Evolutionary conservation across 2,113 vertebrate genomes (phyloP).

Genomic region (Progne subis): DNA sequence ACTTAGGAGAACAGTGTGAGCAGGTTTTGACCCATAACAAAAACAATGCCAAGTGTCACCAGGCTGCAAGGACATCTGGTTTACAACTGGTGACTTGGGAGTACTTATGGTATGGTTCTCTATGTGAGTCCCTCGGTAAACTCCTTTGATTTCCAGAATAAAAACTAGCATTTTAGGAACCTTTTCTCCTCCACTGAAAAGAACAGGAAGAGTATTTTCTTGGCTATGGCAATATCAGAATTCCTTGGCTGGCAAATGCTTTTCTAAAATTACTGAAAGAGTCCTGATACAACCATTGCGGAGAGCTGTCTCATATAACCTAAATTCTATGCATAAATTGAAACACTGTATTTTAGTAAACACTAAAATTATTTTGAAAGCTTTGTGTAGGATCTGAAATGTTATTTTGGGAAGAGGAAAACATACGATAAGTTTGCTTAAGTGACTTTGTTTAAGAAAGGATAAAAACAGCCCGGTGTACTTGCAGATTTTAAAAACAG

Average conservation of each 20-base stretch:
- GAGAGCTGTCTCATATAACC: conserved; percentile 29
- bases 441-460: conserved; percentile 66
- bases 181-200: not conserved
- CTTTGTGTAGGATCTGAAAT: conserved; percentile 65
- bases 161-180: conserved; percentile 2
- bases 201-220: conserved; percentile 17
- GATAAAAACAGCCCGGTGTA: conserved; percentile 70
- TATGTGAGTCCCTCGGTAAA: not conserved
- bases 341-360: conserved; percentile 58
- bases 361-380: conserved; percentile 63
- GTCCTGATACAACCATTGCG: conserved; percentile 42
- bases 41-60: not conserved
- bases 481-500: conserved; percentile 73
- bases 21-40: not conserved
- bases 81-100: conserved; percentile 12
- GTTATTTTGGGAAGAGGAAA: conserved; percentile 75
- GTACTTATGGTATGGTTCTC: not conserved
- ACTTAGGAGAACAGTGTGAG: not conserved
- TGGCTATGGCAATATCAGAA: not conserved
- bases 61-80: not conserved
- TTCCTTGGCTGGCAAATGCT: conserved; percentile 33
- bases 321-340: conserved; percentile 65
- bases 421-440: conserved; percentile 72
- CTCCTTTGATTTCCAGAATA: not conserved
- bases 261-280: conserved; percentile 49